Evolutionary conservation across 2,888 invertebrate species (phyloP), one percentile per base, ranked within the genome.

Genomic region (Phragmatobia fuliginosa): DNA sequence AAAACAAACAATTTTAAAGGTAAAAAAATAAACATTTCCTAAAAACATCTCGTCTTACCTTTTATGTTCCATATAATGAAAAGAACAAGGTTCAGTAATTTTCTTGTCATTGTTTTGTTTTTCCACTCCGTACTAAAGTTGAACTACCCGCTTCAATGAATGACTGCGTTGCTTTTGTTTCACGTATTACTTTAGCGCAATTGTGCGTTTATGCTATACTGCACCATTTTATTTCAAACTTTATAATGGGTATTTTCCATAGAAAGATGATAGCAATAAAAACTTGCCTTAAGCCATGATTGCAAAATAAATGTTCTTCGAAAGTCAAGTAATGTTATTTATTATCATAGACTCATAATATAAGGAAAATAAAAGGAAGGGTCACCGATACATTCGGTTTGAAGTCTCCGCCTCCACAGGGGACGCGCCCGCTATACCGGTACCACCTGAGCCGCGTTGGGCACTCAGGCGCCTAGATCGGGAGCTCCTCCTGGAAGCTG

Each of bases 151-250:
- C 79, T 76, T 67, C 68, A 76, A 67, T 70, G 36, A 69, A 75
- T 70, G 74, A 77, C 73, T 81, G 36, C 66, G 49, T 38, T 63
- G 77, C 78, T 78, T 78, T 81, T 79, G 79, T 77, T 79, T 73
- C 71, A 70, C 64, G 70, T 67, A 67, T 72, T 75, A 62, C 33
- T 52, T 62, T 68, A 73, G 67, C 56, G 61, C 67, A 71, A 65
- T 62, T 67, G 33, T 31, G 62, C 61, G 56, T 80, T 67, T 77
- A 83, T 85, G 80, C 74, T 76, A 78, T 49, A 85, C 31, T 74
- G 80, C 74, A 69, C 76, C 61, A 78, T 74, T 78, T 73, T 64
- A 70, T 71, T 68, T 71, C 70, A 72, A 70, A 49, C 36, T 72
- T 10, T 41, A 18, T 56, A 56, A 33, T 28, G 1, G 16, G 1